phyloP scores from a whole-genome alignment of 2,888 invertebrate species.

The Hypsopygia costalis region DNA sequence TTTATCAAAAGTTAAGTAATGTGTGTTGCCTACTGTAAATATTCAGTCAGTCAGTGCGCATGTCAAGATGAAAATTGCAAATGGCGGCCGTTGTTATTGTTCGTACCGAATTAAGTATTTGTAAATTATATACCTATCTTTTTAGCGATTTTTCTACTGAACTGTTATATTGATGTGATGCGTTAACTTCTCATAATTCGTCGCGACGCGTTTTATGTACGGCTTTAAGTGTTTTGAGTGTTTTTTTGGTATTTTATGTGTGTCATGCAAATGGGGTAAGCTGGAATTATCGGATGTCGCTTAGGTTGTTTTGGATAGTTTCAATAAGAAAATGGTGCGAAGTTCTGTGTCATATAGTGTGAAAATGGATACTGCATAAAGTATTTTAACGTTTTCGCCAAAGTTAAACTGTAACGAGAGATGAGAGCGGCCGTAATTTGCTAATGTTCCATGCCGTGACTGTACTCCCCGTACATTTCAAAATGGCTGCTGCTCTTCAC shows the following conservation, averaged over 20 bases:
- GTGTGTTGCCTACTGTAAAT: conserved; percentile 71
- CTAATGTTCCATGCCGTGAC: conserved; percentile 80
- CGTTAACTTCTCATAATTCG: conserved; percentile 72
- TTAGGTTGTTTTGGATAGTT: conserved; percentile 81
- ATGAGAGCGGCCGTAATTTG: conserved; percentile 62
- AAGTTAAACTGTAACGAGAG: conserved; percentile 42
- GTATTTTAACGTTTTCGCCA: conserved; percentile 50
- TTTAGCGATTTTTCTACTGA: conserved; percentile 81
- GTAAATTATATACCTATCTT: conserved; percentile 84
- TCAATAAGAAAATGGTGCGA: conserved; percentile 73
- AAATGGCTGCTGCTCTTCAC: conserved; percentile 82
- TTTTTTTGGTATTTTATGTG: conserved; percentile 83
- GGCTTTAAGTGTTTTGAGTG: conserved; percentile 78
- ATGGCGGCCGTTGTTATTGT: conserved; percentile 99
- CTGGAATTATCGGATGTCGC: conserved; percentile 81
- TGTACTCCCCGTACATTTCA: conserved; percentile 81
- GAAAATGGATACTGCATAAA: conserved; percentile 68
- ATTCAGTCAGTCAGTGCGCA: conserved; percentile 86
- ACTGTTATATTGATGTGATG: conserved; percentile 76
- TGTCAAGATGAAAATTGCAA: conserved; percentile 94
- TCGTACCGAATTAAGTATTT: conserved; percentile 92
- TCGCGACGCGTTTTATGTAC: conserved; percentile 73
- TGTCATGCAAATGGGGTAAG: conserved; percentile 88
- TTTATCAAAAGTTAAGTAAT: conserved; percentile 52
- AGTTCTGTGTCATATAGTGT: conserved; percentile 68